Evolutionary conservation across 2,888 invertebrate genomes (phyloP).

Genomic region (Litoditis marina): DNA sequence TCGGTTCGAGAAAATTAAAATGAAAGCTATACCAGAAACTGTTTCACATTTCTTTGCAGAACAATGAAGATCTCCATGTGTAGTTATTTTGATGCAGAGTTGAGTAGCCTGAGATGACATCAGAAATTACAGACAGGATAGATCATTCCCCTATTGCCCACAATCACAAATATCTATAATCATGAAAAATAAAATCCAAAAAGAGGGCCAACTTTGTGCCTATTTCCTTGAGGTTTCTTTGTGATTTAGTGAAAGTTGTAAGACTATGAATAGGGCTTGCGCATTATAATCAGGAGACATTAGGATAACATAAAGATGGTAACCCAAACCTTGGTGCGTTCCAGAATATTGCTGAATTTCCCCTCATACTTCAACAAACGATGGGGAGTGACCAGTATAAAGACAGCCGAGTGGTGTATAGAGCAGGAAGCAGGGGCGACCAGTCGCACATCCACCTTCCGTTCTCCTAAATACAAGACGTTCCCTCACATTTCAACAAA

Average conservation of each 20-base stretch:
- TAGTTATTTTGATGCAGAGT: slow-evolving; percentile 42
- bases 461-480: slow-evolving; percentile 32
- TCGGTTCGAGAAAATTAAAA: no score
- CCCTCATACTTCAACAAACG: slow-evolving; percentile 49
- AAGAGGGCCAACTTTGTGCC: no score
- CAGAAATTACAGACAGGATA: no score
- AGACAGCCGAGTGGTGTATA: slow-evolving; percentile 38
- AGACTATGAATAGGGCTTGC: no score
- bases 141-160: no score
- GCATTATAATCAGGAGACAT: no score
- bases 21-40: slow-evolving; percentile 20
- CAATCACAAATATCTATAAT: no score
- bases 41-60: slow-evolving; percentile 29
- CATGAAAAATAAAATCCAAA: no score
- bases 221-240: no score
- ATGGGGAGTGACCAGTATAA: slow-evolving; percentile 41
- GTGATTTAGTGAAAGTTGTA: no score
- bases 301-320: no score
- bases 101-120: slow-evolving; percentile 45
- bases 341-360: slow-evolving; percentile 37
- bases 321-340: slow-evolving; percentile 39
- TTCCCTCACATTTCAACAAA: no score
- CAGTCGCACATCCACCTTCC: slow-evolving; percentile 45
- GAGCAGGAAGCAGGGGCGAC: slow-evolving; percentile 33
- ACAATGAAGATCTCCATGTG: slow-evolving; percentile 46